A percentile compares a stretch with the other conserved stretches of the same genome.
phyloP scores from a whole-genome alignment of 1,140 invertebrate genomes.

The Caenorhabditis brenneri region DNA sequence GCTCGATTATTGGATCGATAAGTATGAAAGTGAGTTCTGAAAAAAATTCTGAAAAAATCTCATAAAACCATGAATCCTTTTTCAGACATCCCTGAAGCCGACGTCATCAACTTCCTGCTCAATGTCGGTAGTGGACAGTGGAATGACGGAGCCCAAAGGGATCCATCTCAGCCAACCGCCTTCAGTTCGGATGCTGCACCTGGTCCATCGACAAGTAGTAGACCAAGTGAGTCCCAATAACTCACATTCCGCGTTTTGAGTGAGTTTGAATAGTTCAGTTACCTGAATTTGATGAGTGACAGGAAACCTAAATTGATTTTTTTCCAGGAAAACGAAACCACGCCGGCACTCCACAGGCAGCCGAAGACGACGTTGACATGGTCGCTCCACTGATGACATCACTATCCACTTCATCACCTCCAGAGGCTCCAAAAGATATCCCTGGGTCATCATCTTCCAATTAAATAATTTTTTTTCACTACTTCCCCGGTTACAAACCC shows the following conservation, averaged over 20 bases:
- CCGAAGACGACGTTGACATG: not conserved
- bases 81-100: not conserved
- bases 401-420: not conserved
- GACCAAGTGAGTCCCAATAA: too few species aligned
- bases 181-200: not conserved
- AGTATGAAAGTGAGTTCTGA: not conserved
- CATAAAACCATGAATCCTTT: too few species aligned
- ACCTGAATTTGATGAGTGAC: too few species aligned
- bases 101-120: not conserved
- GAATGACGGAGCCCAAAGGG: not conserved
- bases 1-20: not conserved
- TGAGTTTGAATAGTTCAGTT: too few species aligned
- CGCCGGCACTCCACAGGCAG: not conserved
- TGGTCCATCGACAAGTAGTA: too few species aligned
- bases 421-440: not conserved
- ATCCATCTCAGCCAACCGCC: not conserved
- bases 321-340: constrained; percentile 38
- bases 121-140: not conserved
- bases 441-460: not conserved
- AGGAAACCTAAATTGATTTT: not conserved
- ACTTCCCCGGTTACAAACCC: too few species aligned
- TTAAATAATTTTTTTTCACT: too few species aligned
- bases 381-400: constrained; percentile 10
- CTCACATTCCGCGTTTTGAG: too few species aligned
- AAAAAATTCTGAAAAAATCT: too few species aligned